Evolutionary conservation across 2,888 invertebrate species (phyloP), one percentile per base, ranked within the genome.

Genomic region (Artemia sp.): DNA sequence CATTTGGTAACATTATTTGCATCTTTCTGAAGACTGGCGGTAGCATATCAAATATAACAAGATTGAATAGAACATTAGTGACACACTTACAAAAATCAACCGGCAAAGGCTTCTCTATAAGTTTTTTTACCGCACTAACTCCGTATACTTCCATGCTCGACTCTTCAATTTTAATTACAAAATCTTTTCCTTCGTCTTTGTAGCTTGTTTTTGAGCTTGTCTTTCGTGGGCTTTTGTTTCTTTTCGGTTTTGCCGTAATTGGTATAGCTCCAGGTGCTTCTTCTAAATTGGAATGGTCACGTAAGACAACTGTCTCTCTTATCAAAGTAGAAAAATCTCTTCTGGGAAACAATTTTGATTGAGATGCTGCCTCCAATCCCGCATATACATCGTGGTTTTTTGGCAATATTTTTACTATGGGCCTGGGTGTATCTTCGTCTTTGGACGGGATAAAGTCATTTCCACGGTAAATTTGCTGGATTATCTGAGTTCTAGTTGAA

Each of bases 401-500:
- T 10, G 64, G 64, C 64, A 19, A 19, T 24, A 9, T n/a, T 19
- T 8, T n/a, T n/a, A 8, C 24, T 58, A 19, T 58, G 1, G 64
- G 64, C 24, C 14, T 19, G 24, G 1, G 2, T 10, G 64, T n/a
- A 9, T 58, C 64, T 10, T n/a, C 14, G 8, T 58, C 14, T 24
- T 24, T 58, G 14, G 64, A n/a, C 9, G 64, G 64, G 64, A n/a
- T 58, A 10, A 10, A 58, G 12, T 58, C 11, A 24, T 12, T 24
- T 8, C 64, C 64, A 24, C 64, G 64, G 64, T 58, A 58, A 24
- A 58, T 58, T 58, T 58, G 64, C 24, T 24, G 64, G 64, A 58
- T 58, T 0, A 58, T 58, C 9, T 58, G 64, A 58, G 64, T 9
- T n/a, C 64, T n/a, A 58, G 64, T 58, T 9, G 64, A 58, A 58